A percentile compares a stretch with the other conserved stretches of the same genome.
These are phyloP conservation scores for Myopa tessellatipennis DNA, from an alignment of 2,888 invertebrate genomes.

Conservation along the genomic window DNA sequence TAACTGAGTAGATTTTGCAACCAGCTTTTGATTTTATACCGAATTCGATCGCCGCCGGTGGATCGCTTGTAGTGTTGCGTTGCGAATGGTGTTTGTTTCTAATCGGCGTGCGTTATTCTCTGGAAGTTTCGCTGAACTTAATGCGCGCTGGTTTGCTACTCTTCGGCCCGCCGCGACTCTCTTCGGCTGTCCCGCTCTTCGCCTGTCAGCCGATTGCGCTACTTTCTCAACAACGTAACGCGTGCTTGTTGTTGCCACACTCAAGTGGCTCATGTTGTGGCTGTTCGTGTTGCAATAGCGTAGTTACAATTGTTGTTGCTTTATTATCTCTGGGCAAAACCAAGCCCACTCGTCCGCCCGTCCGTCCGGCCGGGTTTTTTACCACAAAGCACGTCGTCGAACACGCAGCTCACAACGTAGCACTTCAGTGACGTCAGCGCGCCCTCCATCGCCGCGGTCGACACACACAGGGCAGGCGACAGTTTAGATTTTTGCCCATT, in stretches of 20 bases:
- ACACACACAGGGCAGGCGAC: not conserved
- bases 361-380: not conserved
- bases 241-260: not conserved
- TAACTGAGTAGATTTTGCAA: conserved; percentile 54
- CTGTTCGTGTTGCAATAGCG: not conserved
- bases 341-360: not conserved
- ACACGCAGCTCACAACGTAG: too few relatives aligned
- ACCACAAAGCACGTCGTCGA: too few relatives aligned
- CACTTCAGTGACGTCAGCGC: conserved; percentile 24
- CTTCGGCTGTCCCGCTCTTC: not conserved
- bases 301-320: conserved; percentile 1
- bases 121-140: conserved; percentile 26
- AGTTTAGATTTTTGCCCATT: not conserved
- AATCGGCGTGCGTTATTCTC: not conserved
- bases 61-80: conserved; percentile 15
- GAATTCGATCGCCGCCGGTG: conserved; percentile 41
- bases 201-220: not conserved
- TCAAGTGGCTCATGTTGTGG: not conserved
- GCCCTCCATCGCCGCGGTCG: not conserved
- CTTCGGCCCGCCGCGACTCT: not conserved
- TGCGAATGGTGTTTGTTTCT: conserved; percentile 4
- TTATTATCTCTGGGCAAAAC: conserved; percentile 7
- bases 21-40: conserved; percentile 57
- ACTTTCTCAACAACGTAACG: not conserved
- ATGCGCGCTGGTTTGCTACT: not conserved